These are phyloP conservation scores for Loxodonta africana DNA, from an alignment of 2,113 vertebrate species.

Conservation along the genomic window DNA sequence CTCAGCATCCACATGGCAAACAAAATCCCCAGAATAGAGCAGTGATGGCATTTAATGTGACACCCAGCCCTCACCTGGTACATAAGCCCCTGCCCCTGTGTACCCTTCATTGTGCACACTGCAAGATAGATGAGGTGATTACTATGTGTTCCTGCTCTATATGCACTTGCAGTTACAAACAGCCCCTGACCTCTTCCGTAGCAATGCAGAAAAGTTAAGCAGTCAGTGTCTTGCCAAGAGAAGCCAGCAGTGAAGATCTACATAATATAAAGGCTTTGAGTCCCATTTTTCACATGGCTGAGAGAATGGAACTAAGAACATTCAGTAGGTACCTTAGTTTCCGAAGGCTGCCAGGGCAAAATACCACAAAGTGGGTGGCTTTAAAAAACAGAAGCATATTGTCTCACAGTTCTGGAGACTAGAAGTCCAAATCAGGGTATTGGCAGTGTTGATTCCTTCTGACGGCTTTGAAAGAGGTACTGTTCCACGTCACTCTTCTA, in stretches of 20 bases:
- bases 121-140: not conserved
- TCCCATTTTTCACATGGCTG: not conserved
- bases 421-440: not conserved
- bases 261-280: not conserved
- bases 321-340: not conserved
- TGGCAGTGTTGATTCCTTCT: not conserved
- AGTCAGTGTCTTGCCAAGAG: not conserved
- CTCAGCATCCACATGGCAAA: not conserved
- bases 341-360: not conserved
- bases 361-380: not conserved
- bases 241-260: not conserved
- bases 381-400: not conserved
- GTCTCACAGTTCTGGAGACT: not conserved
- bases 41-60: not conserved
- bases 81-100: not conserved
- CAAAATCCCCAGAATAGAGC: not conserved
- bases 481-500: not conserved
- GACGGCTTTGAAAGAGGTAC: not conserved
- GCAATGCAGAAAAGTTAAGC: not conserved
- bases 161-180: not conserved
- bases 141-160: rapidly evolving
- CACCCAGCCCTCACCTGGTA: not conserved
- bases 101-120: not conserved
- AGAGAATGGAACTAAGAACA: not conserved
- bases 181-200: not conserved